Conservation (phyloP, 2,888 invertebrate species). For the Monochamus alternatus region DNA sequence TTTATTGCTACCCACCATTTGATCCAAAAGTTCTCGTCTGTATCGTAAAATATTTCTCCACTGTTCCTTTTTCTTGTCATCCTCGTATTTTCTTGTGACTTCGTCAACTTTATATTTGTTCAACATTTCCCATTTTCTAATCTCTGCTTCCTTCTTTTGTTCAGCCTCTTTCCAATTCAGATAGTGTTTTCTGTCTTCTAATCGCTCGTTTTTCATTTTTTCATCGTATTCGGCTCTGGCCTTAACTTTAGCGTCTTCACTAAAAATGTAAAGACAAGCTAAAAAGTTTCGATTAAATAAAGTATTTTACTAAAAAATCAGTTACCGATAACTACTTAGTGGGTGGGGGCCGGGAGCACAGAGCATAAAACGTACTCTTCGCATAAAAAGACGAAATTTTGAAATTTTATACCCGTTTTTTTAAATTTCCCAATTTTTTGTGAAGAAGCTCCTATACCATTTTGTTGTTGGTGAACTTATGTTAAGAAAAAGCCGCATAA, state of each 20-base stretch:
- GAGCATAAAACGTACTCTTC: too few species aligned
- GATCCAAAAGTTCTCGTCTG: conserved; percentile 70
- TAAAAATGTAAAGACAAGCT: conserved; percentile 46
- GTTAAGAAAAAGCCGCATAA: too few species aligned
- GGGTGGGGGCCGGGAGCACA: too few species aligned
- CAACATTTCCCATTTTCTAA: conserved; percentile 74
- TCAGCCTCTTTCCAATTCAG: conserved; percentile 63
- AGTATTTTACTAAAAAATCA: too few species aligned
- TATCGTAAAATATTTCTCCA: conserved; percentile 70
- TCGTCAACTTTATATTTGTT: conserved; percentile 75
- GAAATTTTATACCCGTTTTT: too few species aligned
- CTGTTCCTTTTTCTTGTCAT: conserved; percentile 67
- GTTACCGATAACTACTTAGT: too few species aligned
- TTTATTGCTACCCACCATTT: conserved; percentile 68
- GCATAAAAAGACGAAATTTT: too few species aligned
- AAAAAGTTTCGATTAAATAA: too few species aligned
- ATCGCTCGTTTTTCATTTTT: conserved; percentile 60
- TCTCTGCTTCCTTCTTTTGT: conserved; percentile 69
- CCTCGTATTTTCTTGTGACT: conserved; percentile 70
- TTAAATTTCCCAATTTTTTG: too few species aligned
- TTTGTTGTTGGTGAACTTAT: too few species aligned
- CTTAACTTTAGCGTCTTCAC: conserved; percentile 67
- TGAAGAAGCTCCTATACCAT: too few species aligned
- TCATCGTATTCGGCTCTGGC: conserved; percentile 64
- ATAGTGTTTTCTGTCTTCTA: conserved; percentile 63